phyloP scores from a whole-genome alignment of 2,888 invertebrate genomes.

The Cordylochernes scorpioides region DNA sequence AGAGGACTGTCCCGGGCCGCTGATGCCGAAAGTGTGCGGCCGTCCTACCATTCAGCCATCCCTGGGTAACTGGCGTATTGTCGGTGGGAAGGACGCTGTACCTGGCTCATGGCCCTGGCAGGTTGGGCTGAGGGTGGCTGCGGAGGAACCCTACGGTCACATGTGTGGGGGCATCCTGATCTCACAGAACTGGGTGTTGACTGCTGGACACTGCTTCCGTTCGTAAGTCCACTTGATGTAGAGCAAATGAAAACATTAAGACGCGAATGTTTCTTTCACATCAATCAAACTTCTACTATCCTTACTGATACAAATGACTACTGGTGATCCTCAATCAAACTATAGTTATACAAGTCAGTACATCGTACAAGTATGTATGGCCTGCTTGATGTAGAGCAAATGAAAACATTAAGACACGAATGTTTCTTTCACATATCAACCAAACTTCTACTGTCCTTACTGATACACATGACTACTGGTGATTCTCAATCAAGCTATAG shows the following conservation, averaged over 20 bases:
- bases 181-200: constrained; percentile 12
- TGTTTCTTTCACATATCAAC: no score
- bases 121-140: constrained; percentile 6
- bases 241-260: no score
- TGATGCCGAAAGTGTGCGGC: no score
- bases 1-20: no score
- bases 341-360: not conserved
- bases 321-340: no score
- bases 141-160: constrained; percentile 10
- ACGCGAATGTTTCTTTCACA: no score
- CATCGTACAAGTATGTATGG: no score
- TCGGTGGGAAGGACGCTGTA: constrained; percentile 10
- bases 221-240: constrained; percentile 4
- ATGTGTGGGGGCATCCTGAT: constrained; percentile 13
- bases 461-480: no score
- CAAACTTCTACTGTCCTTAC: no score
- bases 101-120: constrained; percentile 15
- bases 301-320: no score
- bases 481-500: not conserved
- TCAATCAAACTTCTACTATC: no score
- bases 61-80: constrained; percentile 6
- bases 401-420: no score
- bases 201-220: constrained; percentile 13
- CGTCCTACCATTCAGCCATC: constrained; percentile 4
- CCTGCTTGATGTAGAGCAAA: not conserved